Evolutionary conservation across 2,797 vertebrate genomes (phyloP), one percentile per base, ranked within the genome.

Genomic region (Oreortyx pictus): DNA sequence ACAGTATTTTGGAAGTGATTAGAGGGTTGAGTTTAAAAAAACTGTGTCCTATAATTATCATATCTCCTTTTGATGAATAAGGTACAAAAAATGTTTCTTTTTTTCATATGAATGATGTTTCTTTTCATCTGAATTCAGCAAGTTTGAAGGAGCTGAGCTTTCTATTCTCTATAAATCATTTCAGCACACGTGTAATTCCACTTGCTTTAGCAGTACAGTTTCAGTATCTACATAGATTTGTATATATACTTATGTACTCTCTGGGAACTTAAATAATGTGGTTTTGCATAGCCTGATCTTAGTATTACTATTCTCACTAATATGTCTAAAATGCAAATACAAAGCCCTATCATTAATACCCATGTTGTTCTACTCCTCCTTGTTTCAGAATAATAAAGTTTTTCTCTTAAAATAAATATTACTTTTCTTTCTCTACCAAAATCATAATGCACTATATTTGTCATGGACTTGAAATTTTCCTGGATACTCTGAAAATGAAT

Each of bases 401-500:
- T 90, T 92, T 19, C 61, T 92, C 56, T 79, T 44, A 59, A 50
- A 88, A 79, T 61, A 59, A 88, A 25, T 46, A 82, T 78, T 84
- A 77, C 54, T 23, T 88, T 93, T 76, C 60, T 82, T 93, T 17
- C 44, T 31, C 93, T 90, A 76, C 37, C 52, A 74, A 14, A 24
- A 82, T 82, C 52, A 52, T 15, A 82, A 43, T 61, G 67, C 20
- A 49, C 25, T 83, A 14, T 64, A 76, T 91, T 56, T 88, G n/a
- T 70, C 11, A 50, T 89, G 79, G 35, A 64, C 78, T 83, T 89
- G 86, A 97, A 94, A 88, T 88, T 92, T 94, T 92, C 75, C 88
- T 83, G 86, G 94, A 77, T 86, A 46, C 33, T 90, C 90, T 88
- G 68, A 88, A 97, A 95, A 94, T 87, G 66, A 80, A 92, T 93